These are phyloP conservation scores for Mixornis gularis DNA, from an alignment of 2,113 vertebrate species.

Conservation along the genomic window DNA sequence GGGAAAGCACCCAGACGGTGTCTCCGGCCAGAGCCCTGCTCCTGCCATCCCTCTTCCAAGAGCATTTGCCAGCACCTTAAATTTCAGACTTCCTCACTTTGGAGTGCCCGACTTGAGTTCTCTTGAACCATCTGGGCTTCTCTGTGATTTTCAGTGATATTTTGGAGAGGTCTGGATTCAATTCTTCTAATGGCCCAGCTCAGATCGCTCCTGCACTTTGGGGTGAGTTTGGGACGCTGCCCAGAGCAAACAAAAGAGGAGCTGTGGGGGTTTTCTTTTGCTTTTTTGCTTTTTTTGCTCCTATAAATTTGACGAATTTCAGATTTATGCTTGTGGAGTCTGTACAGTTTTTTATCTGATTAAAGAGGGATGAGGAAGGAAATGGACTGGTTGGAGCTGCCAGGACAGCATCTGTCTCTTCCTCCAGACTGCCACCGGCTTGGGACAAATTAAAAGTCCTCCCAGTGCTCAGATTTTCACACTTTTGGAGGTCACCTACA, in stretches of 20 bases:
- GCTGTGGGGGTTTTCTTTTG: background rate
- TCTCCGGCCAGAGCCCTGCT: fast-evolving
- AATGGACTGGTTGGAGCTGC: background rate
- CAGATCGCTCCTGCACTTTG: background rate
- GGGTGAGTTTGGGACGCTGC: background rate
- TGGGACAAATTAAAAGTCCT: background rate
- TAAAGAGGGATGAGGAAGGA: background rate
- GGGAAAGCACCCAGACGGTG: background rate
- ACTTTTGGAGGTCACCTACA: background rate
- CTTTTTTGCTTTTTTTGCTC: background rate
- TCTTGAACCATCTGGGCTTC: background rate
- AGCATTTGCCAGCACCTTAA: background rate
- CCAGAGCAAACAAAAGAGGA: conserved; percentile 41
- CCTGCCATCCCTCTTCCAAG: background rate
- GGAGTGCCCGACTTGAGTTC: background rate
- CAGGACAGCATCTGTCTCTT: background rate
- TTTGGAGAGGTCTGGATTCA: conserved; percentile 34
- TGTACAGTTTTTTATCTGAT: background rate
- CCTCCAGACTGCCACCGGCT: background rate
- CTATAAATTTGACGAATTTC: background rate
- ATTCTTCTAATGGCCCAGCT: background rate
- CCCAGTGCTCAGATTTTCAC: background rate
- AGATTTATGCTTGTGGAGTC: background rate
- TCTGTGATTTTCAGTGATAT: background rate
- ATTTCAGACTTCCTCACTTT: background rate